Evolutionary conservation across 2,113 vertebrate genomes (phyloP).

Genomic region (Spea multiplicata): DNA sequence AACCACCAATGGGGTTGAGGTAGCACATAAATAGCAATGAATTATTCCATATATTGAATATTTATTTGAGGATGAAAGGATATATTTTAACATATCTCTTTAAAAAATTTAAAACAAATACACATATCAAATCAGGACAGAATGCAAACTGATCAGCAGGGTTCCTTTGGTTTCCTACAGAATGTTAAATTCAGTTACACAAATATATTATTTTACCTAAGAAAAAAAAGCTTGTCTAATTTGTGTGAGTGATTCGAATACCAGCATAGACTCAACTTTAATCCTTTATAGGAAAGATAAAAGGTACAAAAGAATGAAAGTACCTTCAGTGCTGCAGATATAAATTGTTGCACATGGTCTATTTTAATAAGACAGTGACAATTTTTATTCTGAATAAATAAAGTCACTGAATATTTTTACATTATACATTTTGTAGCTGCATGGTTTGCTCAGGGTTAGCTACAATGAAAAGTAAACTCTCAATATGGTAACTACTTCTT

Average conservation of each 20-base stretch:
- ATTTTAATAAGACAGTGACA: not conserved
- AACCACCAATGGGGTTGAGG: too few species aligned
- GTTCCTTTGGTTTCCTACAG: not conserved
- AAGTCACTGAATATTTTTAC: not conserved
- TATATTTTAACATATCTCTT: not conserved
- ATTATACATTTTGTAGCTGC: not conserved
- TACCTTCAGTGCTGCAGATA: not conserved
- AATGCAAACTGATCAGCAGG: not conserved
- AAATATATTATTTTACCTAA: constrained; percentile 5
- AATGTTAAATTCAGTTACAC: constrained; percentile 24
- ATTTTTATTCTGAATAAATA: not conserved
- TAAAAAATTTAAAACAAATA: not conserved
- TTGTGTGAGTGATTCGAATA: constrained; percentile 5
- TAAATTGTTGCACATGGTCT: constrained; percentile 9
- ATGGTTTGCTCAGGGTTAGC: not conserved
- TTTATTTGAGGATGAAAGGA: not conserved
- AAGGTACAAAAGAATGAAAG: not conserved
- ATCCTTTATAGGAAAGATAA: constrained; percentile 20
- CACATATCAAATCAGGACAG: not conserved
- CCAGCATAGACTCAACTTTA: not conserved
- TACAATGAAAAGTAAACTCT: not conserved
- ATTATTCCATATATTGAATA: too few species aligned
- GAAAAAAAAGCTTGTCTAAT: constrained; percentile 14
- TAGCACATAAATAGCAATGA: too few species aligned
- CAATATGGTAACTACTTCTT: not conserved